Percentiles rank a stretch among this genome's conserved stretches.
Conservation (phyloP, 2,113 vertebrate genomes). For the Coptodon bakossiorum region DNA sequence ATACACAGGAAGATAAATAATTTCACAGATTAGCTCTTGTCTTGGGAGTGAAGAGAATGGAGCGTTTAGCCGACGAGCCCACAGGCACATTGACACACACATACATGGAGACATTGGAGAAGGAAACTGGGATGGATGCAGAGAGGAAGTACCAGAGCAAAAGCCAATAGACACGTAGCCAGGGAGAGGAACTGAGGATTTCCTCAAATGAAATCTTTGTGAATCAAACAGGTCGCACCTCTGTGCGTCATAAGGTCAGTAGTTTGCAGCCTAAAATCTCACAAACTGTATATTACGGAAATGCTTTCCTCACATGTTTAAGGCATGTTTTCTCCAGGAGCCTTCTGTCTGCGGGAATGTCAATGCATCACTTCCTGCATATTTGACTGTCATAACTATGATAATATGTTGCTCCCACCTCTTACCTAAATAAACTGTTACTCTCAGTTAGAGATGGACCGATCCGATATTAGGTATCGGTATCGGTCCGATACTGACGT, state of each 20-base stretch:
- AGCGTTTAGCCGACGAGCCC: slow-evolving; percentile 46
- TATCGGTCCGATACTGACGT: no score
- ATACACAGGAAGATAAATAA: slow-evolving; percentile 67
- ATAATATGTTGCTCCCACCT: background rate
- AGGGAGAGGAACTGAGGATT: slow-evolving; percentile 31
- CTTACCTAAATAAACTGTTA: background rate
- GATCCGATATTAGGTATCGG: no score
- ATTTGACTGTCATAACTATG: background rate
- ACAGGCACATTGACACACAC: slow-evolving; percentile 43
- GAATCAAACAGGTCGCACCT: background rate
- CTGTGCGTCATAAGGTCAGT: background rate
- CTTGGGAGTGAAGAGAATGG: slow-evolving; percentile 49
- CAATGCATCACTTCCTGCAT: background rate
- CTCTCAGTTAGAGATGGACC: background rate
- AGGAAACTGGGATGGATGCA: background rate
- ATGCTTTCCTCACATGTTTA: background rate
- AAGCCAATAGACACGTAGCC: background rate
- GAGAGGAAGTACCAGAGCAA: background rate
- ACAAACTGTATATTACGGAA: background rate
- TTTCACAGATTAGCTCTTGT: slow-evolving; percentile 64
- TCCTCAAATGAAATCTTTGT: background rate
- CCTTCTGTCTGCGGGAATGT: background rate
- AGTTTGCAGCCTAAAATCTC: background rate
- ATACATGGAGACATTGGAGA: background rate
- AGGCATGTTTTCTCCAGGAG: background rate